A percentile compares a stretch with the other conserved stretches of the same genome.
Conservation (phyloP, 1,140 invertebrate genomes). For the Elysia chlorotica region DNA sequence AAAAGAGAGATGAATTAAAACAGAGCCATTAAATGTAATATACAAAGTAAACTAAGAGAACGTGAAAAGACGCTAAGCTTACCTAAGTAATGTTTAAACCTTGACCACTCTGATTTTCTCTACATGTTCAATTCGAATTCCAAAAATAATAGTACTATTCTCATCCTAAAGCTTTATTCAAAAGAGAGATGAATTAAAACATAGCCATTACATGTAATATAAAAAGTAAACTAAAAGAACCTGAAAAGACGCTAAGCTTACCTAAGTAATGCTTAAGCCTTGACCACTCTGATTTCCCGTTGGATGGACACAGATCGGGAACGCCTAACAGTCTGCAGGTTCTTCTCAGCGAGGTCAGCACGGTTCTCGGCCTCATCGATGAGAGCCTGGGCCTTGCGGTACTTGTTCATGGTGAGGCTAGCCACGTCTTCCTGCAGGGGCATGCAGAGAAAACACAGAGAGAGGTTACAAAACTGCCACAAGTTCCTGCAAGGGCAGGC, state of each 20-base stretch:
- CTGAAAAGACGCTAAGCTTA: neutral
- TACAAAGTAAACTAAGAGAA: neutral
- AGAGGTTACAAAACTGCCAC: too few relatives aligned
- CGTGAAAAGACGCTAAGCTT: neutral
- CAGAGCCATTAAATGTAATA: too few relatives aligned
- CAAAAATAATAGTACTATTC: too few relatives aligned
- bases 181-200: neutral
- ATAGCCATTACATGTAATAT: neutral
- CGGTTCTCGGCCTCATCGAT: slow-evolving; percentile 60
- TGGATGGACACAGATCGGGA: slow-evolving; percentile 59
- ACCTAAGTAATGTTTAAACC: neutral
- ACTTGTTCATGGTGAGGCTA: slow-evolving; percentile 62
- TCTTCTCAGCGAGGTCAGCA: slow-evolving; percentile 59
- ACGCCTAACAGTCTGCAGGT: slow-evolving; percentile 50
- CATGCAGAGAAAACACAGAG: too few relatives aligned
- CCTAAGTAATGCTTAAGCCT: slow-evolving; percentile 31
- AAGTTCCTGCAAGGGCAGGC: too few relatives aligned
- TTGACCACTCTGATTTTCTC: too few relatives aligned
- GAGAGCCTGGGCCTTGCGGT: slow-evolving; percentile 59
- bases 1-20: too few relatives aligned
- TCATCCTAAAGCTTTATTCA: too few relatives aligned
- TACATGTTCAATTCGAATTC: too few relatives aligned
- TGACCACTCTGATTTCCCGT: slow-evolving; percentile 50
- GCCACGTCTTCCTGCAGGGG: slow-evolving; percentile 61
- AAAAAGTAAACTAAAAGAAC: neutral